A percentile compares a stretch with the other conserved stretches of the same genome.
phyloP scores from a whole-genome alignment of 2,888 invertebrate species.

The Cephonodes hylas region DNA sequence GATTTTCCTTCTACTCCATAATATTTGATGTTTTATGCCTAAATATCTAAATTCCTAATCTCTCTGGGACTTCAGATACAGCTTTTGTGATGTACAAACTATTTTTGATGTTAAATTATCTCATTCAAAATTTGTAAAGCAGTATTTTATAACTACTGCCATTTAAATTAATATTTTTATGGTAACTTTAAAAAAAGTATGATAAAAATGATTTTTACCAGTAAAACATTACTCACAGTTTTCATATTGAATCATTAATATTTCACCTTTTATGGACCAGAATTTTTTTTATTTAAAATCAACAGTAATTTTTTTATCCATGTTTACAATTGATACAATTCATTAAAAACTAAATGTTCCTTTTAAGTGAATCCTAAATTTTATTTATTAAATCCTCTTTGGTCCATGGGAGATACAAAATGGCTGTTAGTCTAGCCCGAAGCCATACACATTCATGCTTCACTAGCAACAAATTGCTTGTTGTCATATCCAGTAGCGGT shows the following conservation, averaged over 20 bases:
- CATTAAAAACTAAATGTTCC: too few species aligned
- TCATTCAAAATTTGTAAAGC: background rate
- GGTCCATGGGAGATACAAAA: background rate
- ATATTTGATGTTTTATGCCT: too few species aligned
- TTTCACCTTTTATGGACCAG: background rate
- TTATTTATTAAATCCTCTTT: background rate
- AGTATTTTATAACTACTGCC: slow-evolving; percentile 11
- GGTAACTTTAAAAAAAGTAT: background rate
- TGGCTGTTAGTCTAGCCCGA: background rate
- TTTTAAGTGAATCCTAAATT: too few species aligned
- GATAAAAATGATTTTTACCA: background rate
- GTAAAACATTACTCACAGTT: background rate
- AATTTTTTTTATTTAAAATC: too few species aligned
- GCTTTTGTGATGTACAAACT: background rate
- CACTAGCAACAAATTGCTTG: slow-evolving; percentile 39
- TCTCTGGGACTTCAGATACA: background rate
- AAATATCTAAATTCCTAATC: too few species aligned
- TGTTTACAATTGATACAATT: too few species aligned
- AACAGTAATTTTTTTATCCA: too few species aligned
- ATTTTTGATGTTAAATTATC: background rate
- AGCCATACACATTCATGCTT: slow-evolving; percentile 11
- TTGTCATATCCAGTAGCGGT: slow-evolving; percentile 34
- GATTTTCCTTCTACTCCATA: too few species aligned
- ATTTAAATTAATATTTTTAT: background rate
- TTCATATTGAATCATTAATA: background rate